Evolutionary conservation across 2,888 invertebrate species (phyloP).

Genomic region (Aphidius colemani): DNA sequence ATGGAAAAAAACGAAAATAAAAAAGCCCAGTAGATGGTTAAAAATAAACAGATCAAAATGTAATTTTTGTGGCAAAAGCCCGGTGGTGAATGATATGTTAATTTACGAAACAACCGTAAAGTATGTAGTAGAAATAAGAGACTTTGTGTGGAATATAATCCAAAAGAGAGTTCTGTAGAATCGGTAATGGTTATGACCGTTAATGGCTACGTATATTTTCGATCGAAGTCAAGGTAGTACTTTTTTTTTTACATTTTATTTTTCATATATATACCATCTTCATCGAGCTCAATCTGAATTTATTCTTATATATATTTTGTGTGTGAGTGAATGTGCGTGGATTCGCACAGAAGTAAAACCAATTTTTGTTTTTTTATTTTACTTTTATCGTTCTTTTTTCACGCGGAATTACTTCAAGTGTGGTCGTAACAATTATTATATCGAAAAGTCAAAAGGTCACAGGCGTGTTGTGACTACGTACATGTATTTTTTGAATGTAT

Average conservation of each 20-base stretch:
- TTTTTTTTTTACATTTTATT: too few species aligned
- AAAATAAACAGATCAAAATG: constrained; percentile 4
- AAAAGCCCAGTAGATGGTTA: constrained; percentile 18
- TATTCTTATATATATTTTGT: too few species aligned
- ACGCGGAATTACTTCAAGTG: constrained; percentile 8
- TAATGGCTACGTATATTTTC: constrained; percentile 55
- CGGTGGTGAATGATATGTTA: constrained; percentile 44
- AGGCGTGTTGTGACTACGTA: constrained; percentile 47
- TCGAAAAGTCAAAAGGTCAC: constrained; percentile 47
- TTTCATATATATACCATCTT: constrained; percentile 7
- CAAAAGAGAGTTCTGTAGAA: constrained; percentile 48
- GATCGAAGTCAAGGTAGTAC: background rate
- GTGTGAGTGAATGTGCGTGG: too few species aligned
- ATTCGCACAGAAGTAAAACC: too few species aligned
- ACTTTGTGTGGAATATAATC: constrained; percentile 27
- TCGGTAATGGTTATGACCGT: constrained; percentile 57
- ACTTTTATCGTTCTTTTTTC: constrained; percentile 24
- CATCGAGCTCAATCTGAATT: constrained; percentile 7
- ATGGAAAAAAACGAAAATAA: constrained; percentile 11
- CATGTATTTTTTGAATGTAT: constrained; percentile 9
- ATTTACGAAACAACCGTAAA: constrained; percentile 42
- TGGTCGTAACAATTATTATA: constrained; percentile 49
- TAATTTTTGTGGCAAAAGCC: constrained; percentile 16
- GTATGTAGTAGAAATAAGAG: constrained; percentile 35
- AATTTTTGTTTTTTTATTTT: constrained; percentile 24